Base-by-base conservation (phyloP, 2,113 vertebrate genomes). In the Bubo blakistoni region DNA sequence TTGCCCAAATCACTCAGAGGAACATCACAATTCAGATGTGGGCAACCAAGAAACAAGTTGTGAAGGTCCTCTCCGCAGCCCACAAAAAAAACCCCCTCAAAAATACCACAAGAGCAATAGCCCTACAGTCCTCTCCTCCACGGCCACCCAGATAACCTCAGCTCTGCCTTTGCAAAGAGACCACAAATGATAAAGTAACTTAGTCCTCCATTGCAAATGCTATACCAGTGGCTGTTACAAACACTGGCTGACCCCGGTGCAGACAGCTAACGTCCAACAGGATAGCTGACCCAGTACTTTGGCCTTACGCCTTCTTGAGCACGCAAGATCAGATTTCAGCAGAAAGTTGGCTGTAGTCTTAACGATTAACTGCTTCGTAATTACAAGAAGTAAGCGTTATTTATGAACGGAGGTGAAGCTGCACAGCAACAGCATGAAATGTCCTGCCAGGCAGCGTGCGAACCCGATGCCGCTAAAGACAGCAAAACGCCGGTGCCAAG, bases 41-140 rank as follows among this genome's bases (percentile, higher is more conserved):
- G 57, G 73, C 95, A 94, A 76, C 54, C 81, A 91, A 67, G 36
- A 71, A 89, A 89, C 19, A 73, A 86, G 26, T 55, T 24, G 16
- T 38, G 51, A 85, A 73, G 27, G 21, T 78, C 52, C 47, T 62
- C n/a, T 66, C 22, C 0, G 0, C 63, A 32, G 47, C 26, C 72
- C 77, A 78, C 54, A 25, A 34, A 52, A 66, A 38, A 72, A 44
- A 88, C 8, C 11, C 10, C 7, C 6, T 5, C 8, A 85, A 32
- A 80, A 55, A 47, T 3, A 59, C 40, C 40, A 3, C 40, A 59
- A 54, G 9, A 86, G 6, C 30, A 54, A 82, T 77, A 88, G 30
- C 17, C 1, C 19, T 52, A 47, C 51, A 62, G 15, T 40, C 9
- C 10, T 82, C 13, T 78, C 22, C 36, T 79, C 32, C 27, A 36